Evolutionary conservation across 2,113 vertebrate species (phyloP).

Genomic region (Lepus timidus): DNA sequence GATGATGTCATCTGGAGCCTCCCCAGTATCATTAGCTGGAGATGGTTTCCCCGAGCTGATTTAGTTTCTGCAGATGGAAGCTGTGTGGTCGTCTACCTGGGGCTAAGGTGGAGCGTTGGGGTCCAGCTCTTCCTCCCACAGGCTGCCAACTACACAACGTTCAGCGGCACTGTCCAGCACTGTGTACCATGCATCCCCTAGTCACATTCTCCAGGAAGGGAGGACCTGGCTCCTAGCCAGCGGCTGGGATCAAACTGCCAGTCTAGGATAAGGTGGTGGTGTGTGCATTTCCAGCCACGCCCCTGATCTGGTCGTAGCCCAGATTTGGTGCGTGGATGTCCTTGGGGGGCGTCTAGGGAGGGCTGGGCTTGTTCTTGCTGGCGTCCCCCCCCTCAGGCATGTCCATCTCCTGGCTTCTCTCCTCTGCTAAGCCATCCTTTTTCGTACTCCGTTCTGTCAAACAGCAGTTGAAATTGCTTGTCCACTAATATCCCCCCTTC

Average conservation of each 20-base stretch:
- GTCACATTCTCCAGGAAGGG: background rate
- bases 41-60: background rate
- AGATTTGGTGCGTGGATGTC: background rate
- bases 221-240: background rate
- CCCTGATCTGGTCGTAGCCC: too few relatives aligned
- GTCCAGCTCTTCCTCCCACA: accelerated
- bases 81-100: background rate
- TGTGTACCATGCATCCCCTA: accelerated
- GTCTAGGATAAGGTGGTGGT: background rate
- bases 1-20: too few relatives aligned
- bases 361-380: too few relatives aligned
- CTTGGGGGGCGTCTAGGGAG: too few relatives aligned
- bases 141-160: too few relatives aligned
- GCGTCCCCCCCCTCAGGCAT: background rate
- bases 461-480: background rate
- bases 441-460: background rate
- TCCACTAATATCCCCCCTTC: background rate
- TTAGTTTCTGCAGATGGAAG: background rate
- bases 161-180: accelerated
- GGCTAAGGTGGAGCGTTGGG: background rate
- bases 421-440: accelerated
- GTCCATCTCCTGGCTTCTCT: background rate
- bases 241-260: accelerated
- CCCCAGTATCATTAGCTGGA: accelerated
- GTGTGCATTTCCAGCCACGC: background rate